Evolutionary conservation across 2,113 vertebrate species (phyloP).

Genomic region (Cyanoderma ruficeps): DNA sequence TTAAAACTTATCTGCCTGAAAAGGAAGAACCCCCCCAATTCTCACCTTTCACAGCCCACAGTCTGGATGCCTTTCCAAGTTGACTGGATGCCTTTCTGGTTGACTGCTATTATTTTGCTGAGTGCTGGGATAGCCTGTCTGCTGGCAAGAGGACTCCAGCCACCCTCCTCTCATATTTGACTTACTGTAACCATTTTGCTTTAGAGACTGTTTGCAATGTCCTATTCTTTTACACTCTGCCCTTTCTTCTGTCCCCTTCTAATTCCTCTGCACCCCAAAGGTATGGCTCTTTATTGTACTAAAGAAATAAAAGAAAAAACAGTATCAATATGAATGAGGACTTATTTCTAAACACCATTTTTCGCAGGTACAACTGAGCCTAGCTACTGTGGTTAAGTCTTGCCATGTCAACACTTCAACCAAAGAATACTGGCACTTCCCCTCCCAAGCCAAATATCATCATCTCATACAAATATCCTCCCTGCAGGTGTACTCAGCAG

Average conservation of each 20-base stretch:
- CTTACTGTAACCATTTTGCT: background rate
- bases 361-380: background rate
- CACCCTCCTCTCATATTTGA: background rate
- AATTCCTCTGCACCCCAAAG: background rate
- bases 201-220: background rate
- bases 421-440: background rate
- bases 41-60: conserved; percentile 42
- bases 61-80: conserved; percentile 46
- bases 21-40: background rate
- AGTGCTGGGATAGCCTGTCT: conserved; percentile 44
- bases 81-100: conserved; percentile 63
- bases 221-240: background rate
- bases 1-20: background rate
- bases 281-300: background rate
- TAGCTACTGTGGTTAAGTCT: background rate
- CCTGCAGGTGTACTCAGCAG: background rate
- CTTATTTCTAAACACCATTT: background rate
- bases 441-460: conserved; percentile 41
- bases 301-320: background rate
- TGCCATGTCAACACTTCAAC: background rate
- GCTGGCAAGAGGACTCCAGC: background rate
- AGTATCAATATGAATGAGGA: background rate
- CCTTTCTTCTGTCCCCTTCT: background rate
- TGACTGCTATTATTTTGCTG: conserved; percentile 58
- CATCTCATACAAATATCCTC: background rate